Conservation (phyloP, 2,113 vertebrate genomes). For the Poecilia latipinna region DNA sequence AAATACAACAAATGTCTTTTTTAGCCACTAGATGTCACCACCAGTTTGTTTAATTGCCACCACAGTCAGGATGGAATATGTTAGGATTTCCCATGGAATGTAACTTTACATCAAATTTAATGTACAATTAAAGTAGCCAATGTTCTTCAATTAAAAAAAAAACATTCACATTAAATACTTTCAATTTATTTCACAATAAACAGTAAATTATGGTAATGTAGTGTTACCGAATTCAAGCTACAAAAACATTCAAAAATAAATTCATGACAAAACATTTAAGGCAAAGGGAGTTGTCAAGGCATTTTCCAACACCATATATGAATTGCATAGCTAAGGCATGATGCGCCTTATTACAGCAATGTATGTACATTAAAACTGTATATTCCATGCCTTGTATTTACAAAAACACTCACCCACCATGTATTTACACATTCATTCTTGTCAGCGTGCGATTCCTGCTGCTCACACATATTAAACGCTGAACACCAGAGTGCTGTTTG, state of each 20-base stretch:
- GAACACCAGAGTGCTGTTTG: conserved; percentile 52
- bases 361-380: conserved; percentile 67
- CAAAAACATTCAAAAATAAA: conserved; percentile 67
- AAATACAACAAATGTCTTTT: conserved; percentile 2
- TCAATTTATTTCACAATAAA: conserved; percentile 22
- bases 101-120: conserved; percentile 26
- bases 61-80: background rate
- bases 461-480: conserved; percentile 28
- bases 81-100: conserved; percentile 10
- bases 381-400: conserved; percentile 58
- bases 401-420: conserved; percentile 53
- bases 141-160: background rate
- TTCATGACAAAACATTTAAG: conserved; percentile 71
- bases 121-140: conserved; percentile 41
- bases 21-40: conserved; percentile 67
- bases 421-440: conserved; percentile 74
- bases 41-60: conserved; percentile 4
- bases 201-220: conserved; percentile 41
- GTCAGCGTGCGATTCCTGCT: conserved; percentile 29
- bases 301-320: conserved; percentile 69
- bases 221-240: conserved; percentile 41
- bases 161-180: conserved; percentile 43
- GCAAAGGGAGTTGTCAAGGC: conserved; percentile 82
- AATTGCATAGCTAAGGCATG: conserved; percentile 84
- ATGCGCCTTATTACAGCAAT: conserved; percentile 61